Conservation (phyloP, 2,113 vertebrate species). For the Micronycteris hirsuta region DNA sequence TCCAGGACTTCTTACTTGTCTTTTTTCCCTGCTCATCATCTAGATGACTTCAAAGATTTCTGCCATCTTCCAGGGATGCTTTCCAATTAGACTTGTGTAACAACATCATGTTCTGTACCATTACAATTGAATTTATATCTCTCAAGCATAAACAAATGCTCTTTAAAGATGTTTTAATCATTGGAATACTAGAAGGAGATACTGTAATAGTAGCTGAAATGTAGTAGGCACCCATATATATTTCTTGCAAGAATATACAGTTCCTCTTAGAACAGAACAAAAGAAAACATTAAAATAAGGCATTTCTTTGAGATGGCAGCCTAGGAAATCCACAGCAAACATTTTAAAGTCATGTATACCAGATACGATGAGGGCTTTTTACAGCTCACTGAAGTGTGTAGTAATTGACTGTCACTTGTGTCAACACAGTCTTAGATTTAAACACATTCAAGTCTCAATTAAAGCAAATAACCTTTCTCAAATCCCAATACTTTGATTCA, state of each 20-base stretch:
- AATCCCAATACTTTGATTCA: not conserved
- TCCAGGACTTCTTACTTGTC: not conserved
- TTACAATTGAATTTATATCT: not conserved
- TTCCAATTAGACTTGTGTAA: not conserved
- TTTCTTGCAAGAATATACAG: not conserved
- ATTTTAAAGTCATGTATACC: not conserved
- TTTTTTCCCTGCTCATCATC: not conserved
- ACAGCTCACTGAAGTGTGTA: not conserved
- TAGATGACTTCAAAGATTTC: not conserved
- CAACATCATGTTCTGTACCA: not conserved
- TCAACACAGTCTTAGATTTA: not conserved
- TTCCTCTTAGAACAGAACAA: not conserved
- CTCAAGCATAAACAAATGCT: conserved; percentile 9
- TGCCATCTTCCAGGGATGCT: not conserved
- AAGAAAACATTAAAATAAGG: not conserved
- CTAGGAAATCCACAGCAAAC: not conserved
- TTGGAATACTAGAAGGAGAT: not conserved
- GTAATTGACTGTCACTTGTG: not conserved
- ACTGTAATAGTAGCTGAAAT: not conserved
- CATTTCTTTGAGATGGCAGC: not conserved
- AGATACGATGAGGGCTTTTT: not conserved
- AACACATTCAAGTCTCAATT: conserved; percentile 8
- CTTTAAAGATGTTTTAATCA: not conserved
- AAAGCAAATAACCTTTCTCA: conserved; percentile 49
- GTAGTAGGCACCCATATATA: not conserved